These are phyloP conservation scores for Poecilia gillii DNA, from an alignment of 2,797 vertebrate genomes.

Conservation along the genomic window DNA sequence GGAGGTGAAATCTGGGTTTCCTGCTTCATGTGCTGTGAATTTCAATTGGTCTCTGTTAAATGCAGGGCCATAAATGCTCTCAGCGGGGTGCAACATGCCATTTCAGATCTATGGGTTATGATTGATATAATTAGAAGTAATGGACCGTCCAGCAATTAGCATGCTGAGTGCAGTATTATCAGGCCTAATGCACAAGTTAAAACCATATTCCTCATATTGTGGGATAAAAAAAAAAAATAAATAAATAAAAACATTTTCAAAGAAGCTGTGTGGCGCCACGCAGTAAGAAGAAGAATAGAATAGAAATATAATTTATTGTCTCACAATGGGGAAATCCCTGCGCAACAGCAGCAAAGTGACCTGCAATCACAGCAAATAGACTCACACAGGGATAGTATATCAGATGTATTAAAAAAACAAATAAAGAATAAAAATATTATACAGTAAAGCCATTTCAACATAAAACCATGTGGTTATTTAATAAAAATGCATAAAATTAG, in stretches of 20 bases:
- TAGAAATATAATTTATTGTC: no score
- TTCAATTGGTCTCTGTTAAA: conserved; percentile 58
- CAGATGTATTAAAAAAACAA: no score
- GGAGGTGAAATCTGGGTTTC: conserved; percentile 45
- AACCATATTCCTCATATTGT: conserved; percentile 12
- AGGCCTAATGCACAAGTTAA: conserved; percentile 50
- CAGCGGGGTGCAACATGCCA: conserved; percentile 49
- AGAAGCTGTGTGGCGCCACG: not conserved
- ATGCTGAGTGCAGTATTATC: conserved; percentile 47
- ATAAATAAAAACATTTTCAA: not conserved
- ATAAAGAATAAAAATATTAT: no score
- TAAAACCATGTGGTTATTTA: no score
- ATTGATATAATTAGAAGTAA: conserved; percentile 74
- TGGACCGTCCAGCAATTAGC: conserved; percentile 55
- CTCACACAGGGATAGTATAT: no score
- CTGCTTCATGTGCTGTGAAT: conserved; percentile 60
- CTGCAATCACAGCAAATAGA: no score
- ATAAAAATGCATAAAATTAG: no score
- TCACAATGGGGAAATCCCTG: no score
- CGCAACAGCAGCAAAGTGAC: no score
- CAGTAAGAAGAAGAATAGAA: no score
- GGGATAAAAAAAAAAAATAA: not conserved
- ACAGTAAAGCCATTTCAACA: no score
- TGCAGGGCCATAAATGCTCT: conserved; percentile 50
- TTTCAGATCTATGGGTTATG: conserved; percentile 58